phyloP scores from a whole-genome alignment of 2,113 vertebrate genomes.

The Chrysemys picta region DNA sequence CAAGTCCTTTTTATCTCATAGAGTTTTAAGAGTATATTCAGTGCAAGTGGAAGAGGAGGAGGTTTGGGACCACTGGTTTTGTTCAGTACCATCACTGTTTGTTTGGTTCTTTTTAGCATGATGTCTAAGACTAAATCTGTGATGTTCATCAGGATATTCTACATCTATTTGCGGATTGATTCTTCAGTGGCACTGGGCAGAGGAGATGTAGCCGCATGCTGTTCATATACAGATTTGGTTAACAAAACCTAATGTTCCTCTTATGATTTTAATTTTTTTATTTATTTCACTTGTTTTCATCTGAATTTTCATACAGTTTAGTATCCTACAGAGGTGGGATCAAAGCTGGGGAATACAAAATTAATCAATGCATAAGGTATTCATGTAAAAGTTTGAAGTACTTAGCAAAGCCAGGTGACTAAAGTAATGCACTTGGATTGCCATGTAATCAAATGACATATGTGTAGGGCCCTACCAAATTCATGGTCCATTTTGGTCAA shows the following conservation, averaged over 20 bases:
- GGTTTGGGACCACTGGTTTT: not conserved
- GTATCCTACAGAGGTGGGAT: not conserved
- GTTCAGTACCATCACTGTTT: not conserved
- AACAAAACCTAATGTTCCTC: not conserved
- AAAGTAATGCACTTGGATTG: not conserved
- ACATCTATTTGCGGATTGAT: not conserved
- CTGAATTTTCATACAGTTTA: not conserved
- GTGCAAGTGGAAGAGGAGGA: not conserved
- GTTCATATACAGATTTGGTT: not conserved
- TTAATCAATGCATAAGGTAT: not conserved
- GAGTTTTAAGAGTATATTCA: not conserved
- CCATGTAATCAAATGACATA: not conserved
- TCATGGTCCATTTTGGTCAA: too few species aligned
- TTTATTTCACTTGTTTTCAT: not conserved
- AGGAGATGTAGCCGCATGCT: not conserved
- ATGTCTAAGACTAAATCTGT: accelerated
- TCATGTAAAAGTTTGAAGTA: not conserved
- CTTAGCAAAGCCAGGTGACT: not conserved
- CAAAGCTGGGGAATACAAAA: not conserved
- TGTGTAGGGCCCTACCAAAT: not conserved
- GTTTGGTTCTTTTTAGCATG: not conserved
- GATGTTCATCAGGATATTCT: not conserved
- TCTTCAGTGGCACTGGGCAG: not conserved
- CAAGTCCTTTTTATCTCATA: not conserved
- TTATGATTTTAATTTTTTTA: not conserved